These are phyloP conservation scores for Syngnathus typhle DNA, from an alignment of 2,113 vertebrate species.

Conservation along the genomic window DNA sequence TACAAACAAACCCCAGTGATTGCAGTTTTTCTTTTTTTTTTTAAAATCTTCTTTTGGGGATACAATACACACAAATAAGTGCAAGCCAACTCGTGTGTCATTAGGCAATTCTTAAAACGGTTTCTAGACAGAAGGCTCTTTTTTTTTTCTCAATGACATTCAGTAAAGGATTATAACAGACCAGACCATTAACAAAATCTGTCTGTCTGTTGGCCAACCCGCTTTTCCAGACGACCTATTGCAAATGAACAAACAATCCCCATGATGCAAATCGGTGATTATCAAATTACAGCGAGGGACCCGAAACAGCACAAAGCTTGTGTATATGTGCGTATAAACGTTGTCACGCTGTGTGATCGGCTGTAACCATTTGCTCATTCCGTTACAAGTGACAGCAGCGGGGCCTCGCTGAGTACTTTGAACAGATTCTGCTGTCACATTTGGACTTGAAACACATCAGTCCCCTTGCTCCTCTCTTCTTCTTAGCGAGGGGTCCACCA, in stretches of 20 bases:
- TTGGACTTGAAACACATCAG: slow-evolving; percentile 51
- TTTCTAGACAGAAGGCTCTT: background rate
- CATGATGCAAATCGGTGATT: slow-evolving; percentile 36
- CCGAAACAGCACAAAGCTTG: slow-evolving; percentile 33
- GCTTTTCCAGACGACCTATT: too few species aligned
- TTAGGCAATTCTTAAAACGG: background rate
- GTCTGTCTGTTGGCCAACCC: background rate
- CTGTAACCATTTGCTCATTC: slow-evolving; percentile 56
- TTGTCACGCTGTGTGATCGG: slow-evolving; percentile 47
- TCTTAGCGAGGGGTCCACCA: slow-evolving; percentile 42
- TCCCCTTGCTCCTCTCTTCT: slow-evolving; percentile 32
- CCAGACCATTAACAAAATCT: background rate
- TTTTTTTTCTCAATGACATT: background rate
- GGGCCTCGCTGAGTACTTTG: slow-evolving; percentile 34
- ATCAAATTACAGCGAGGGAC: slow-evolving; percentile 25
- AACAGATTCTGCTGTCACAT: slow-evolving; percentile 47
- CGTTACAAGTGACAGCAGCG: slow-evolving; percentile 51
- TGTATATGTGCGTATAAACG: slow-evolving; percentile 34
- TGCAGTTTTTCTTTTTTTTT: background rate
- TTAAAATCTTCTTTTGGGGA: too few species aligned
- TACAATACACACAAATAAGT: background rate
- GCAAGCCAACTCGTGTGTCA: background rate
- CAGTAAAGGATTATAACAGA: background rate
- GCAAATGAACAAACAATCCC: background rate
- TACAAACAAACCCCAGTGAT: background rate